Conservation (phyloP, 2,888 invertebrate species). For the Cheilosia impressa region DNA sequence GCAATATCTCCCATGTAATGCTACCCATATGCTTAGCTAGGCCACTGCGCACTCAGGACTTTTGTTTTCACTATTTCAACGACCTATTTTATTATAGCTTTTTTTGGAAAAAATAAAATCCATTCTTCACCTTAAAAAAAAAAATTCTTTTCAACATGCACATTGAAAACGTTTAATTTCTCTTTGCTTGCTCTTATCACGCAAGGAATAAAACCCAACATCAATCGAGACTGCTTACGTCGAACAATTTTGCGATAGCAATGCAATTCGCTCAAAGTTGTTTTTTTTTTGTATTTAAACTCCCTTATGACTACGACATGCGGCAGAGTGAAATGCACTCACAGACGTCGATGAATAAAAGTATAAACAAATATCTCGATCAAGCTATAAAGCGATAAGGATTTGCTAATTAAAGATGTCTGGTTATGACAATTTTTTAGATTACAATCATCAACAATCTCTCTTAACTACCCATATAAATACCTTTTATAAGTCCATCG, state of each 20-base stretch:
- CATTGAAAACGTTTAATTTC: too few relatives aligned
- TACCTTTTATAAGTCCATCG: too few relatives aligned
- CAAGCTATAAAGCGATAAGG: conserved; percentile 15
- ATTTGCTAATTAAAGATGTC: conserved; percentile 1
- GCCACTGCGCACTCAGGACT: too few relatives aligned
- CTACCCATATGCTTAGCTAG: too few relatives aligned
- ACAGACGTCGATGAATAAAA: conserved; percentile 13
- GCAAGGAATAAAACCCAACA: neutral
- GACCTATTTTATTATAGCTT: too few relatives aligned
- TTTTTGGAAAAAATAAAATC: too few relatives aligned
- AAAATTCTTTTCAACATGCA: too few relatives aligned
- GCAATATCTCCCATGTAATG: too few relatives aligned
- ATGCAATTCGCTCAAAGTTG: neutral
- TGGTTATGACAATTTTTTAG: neutral
- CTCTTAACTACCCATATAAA: neutral
- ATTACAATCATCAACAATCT: neutral
- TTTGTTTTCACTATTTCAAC: too few relatives aligned
- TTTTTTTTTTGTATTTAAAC: neutral
- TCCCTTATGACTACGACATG: neutral
- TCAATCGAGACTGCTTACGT: neutral
- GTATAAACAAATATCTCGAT: neutral
- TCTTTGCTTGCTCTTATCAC: neutral
- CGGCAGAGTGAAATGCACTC: conserved; percentile 2
- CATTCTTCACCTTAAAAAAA: too few relatives aligned
- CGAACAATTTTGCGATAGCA: neutral